A percentile compares a stretch with the other conserved stretches of the same genome.
Evolutionary conservation across 2,888 invertebrate species (phyloP).

Genomic region (Parascotia fuliginaria): DNA sequence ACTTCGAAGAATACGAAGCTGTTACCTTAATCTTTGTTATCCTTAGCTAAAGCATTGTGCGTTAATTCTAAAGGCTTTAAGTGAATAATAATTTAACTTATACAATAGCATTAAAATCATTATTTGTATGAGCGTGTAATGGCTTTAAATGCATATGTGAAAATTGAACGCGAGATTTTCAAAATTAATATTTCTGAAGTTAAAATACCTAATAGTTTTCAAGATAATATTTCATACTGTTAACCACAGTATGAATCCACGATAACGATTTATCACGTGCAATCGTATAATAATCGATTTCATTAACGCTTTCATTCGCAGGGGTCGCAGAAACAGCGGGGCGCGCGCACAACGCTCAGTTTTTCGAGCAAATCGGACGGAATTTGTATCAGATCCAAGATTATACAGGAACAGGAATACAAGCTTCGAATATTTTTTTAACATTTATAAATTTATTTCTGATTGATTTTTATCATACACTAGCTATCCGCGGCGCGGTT

Average conservation of each 20-base stretch:
- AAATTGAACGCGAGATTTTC: too few species aligned
- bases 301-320: conserved; percentile 63
- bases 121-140: too few species aligned
- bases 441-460: too few species aligned
- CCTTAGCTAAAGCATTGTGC: too few species aligned
- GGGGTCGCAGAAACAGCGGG: conserved; percentile 50
- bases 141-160: too few species aligned
- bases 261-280: conserved; percentile 53
- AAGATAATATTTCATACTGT: conserved; percentile 37
- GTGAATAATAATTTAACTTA: too few species aligned
- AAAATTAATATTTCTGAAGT: too few species aligned
- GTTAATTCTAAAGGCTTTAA: too few species aligned
- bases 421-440: neutral
- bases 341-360: conserved; percentile 43
- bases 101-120: too few species aligned
- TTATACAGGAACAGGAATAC: conserved; percentile 21
- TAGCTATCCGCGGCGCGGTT: too few species aligned
- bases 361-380: conserved; percentile 51
- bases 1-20: conserved; percentile 29
- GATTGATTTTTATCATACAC: too few species aligned
- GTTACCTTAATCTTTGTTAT: conserved; percentile 5
- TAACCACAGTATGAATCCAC: conserved; percentile 43
- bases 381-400: conserved; percentile 39
- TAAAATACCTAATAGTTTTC: conserved; percentile 10
- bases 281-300: conserved; percentile 69